Evolutionary conservation across 2,888 invertebrate genomes (phyloP).

Genomic region (Raillietiella orientalis): DNA sequence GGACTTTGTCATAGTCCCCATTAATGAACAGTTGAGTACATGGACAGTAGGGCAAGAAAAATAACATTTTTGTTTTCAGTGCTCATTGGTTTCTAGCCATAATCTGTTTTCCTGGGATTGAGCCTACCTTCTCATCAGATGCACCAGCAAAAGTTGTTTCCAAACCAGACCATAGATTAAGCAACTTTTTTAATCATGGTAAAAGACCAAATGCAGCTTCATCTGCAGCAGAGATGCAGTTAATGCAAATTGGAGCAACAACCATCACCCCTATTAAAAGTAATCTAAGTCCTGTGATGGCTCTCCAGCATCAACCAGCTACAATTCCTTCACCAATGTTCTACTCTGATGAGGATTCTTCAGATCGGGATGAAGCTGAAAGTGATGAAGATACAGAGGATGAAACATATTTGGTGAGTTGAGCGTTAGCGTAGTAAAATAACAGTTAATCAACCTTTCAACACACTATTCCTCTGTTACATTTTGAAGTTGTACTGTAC

Average conservation of each 20-base stretch:
- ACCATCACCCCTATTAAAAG: constrained; percentile 6
- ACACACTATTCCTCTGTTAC: too few relatives aligned
- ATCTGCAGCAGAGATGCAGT: constrained; percentile 1
- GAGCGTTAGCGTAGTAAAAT: too few relatives aligned
- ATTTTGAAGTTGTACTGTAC: background rate
- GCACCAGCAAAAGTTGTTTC: too few relatives aligned
- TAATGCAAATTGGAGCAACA: constrained; percentile 6
- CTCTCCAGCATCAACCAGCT: background rate
- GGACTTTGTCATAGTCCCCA: constrained; percentile 83
- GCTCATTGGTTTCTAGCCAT: constrained; percentile 92
- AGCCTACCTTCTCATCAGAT: constrained; percentile 6
- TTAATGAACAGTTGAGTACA: constrained; percentile 93
- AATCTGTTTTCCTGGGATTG: constrained; percentile 66
- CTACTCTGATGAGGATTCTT: constrained; percentile 18
- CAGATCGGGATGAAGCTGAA: constrained; percentile 44
- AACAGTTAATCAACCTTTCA: too few relatives aligned
- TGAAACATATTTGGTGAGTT: too few relatives aligned
- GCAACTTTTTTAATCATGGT: too few relatives aligned
- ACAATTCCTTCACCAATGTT: too few relatives aligned
- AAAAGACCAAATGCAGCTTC: too few relatives aligned
- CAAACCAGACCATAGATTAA: too few relatives aligned
- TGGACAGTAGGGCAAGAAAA: too few relatives aligned
- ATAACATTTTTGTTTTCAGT: constrained; percentile 14
- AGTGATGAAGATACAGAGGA: constrained; percentile 39
- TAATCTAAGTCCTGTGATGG: background rate